Conservation (phyloP, 1,140 invertebrate genomes). For the Platorchestia sp. region DNA sequence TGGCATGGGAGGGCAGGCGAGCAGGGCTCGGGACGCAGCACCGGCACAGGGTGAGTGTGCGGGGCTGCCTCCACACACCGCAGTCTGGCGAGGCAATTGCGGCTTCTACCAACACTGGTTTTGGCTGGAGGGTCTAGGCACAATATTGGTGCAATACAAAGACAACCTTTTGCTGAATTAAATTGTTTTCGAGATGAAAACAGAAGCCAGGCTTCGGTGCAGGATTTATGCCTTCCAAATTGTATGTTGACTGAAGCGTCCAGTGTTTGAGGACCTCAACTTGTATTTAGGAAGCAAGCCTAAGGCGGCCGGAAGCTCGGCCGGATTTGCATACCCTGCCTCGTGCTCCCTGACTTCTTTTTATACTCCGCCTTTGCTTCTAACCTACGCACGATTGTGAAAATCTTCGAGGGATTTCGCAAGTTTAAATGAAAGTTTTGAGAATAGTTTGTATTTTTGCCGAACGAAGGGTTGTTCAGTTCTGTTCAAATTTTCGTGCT, state of each 20-base stretch:
- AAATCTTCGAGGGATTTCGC: not conserved
- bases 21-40: no score
- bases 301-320: constrained; percentile 20
- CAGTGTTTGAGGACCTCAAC: constrained; percentile 8
- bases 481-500: not conserved
- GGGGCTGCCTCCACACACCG: not conserved
- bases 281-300: constrained; percentile 49
- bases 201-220: not conserved
- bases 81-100: not conserved
- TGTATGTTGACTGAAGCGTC: constrained; percentile 46
- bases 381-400: not conserved
- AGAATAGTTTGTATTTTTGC: not conserved
- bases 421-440: not conserved
- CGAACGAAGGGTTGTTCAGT: not conserved
- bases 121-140: constrained; percentile 7
- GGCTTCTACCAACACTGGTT: not conserved
- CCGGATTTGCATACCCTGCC: constrained; percentile 4
- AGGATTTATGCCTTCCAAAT: constrained; percentile 22
- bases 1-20: no score
- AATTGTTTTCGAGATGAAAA: constrained; percentile 50
- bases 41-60: not conserved
- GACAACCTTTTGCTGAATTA: constrained; percentile 55
- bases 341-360: not conserved
- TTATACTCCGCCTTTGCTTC: not conserved
- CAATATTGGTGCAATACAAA: constrained; percentile 42